Conservation (phyloP, 2,888 invertebrate genomes). For the Emesis castigata region DNA sequence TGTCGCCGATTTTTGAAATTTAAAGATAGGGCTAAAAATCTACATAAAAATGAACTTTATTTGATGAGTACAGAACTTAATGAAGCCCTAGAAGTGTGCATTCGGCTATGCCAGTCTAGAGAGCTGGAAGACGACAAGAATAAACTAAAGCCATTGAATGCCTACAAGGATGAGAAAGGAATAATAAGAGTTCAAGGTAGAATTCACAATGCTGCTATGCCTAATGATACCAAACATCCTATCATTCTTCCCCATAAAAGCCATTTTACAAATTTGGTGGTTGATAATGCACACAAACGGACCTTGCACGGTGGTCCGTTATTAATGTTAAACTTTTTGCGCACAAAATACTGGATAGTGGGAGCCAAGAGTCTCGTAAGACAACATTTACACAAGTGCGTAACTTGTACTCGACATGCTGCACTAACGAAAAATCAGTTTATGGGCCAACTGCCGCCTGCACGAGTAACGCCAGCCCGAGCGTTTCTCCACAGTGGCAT, state of each 20-base stretch:
- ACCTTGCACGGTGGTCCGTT: conserved; percentile 54
- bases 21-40: background rate
- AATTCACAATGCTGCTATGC: background rate
- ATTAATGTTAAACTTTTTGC: conserved; percentile 41
- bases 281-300: conserved; percentile 42
- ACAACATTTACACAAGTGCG: background rate
- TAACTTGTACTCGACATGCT: background rate
- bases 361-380: conserved; percentile 28
- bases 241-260: conserved; percentile 37
- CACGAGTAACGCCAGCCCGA: background rate
- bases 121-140: background rate
- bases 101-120: background rate
- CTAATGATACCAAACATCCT: conserved; percentile 30
- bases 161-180: background rate
- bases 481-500: background rate
- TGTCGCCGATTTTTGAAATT: background rate
- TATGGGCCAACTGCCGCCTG: background rate
- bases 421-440: background rate
- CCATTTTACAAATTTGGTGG: conserved; percentile 35
- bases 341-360: conserved; percentile 41
- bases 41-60: background rate
- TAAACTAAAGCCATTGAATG: background rate
- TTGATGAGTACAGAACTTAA: background rate
- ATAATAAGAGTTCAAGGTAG: background rate
- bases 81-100: background rate